A percentile compares a stretch with the other conserved stretches of the same genome.
Conservation (phyloP, 1,140 invertebrate genomes). For the Protaetia brevitarsis region DNA sequence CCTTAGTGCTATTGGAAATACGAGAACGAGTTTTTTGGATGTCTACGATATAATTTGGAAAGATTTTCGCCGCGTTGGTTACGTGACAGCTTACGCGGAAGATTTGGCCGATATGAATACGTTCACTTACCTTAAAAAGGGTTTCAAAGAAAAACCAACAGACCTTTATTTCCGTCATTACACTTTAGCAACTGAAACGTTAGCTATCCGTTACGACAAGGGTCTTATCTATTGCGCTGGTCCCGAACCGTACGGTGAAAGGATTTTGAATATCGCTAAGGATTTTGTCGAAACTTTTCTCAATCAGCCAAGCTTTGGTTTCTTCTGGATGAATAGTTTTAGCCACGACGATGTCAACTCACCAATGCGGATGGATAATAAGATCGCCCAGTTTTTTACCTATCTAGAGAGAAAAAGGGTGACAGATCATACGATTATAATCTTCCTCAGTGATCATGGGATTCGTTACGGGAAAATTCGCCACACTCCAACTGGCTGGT, state of each 20-base stretch:
- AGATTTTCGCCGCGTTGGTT: conserved; percentile 56
- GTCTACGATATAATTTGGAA: conserved; percentile 64
- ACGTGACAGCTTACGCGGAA: conserved; percentile 64
- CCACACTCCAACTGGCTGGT: conserved; percentile 68
- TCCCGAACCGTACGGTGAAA: conserved; percentile 54
- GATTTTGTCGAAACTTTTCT: conserved; percentile 61
- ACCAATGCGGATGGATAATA: conserved; percentile 56
- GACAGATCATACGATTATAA: conserved; percentile 56
- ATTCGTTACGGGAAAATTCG: conserved; percentile 74
- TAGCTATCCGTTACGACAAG: conserved; percentile 43
- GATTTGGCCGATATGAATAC: conserved; percentile 59
- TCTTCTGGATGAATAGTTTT: conserved; percentile 69
- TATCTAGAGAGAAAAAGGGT: conserved; percentile 45
- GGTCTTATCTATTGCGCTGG: conserved; percentile 55
- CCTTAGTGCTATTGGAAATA: conserved; percentile 53
- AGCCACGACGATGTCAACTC: conserved; percentile 65
- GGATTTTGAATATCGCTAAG: conserved; percentile 58
- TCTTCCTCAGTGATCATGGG: conserved; percentile 85
- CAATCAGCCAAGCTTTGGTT: conserved; percentile 60
- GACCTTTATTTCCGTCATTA: conserved; percentile 73
- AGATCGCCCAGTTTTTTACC: conserved; percentile 53
- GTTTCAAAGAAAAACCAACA: conserved; percentile 67
- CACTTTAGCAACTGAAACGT: conserved; percentile 57
- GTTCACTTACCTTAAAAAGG: conserved; percentile 63
- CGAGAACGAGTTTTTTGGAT: conserved; percentile 47